Conservation (phyloP, 1,140 invertebrate species). For the Zaprionus ghesquierei region DNA sequence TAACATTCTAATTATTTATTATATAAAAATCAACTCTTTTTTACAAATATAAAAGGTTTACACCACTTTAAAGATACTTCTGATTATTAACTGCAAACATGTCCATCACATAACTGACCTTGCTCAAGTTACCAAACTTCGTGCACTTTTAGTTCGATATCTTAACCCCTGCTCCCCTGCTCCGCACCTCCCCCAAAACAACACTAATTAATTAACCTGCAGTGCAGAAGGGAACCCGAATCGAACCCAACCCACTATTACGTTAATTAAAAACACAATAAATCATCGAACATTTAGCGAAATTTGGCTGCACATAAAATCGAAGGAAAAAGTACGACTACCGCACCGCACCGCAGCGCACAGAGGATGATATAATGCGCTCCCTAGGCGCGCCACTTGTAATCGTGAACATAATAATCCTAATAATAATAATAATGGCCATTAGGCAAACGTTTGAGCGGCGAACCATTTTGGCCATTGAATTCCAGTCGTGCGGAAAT, state of each 20-base stretch:
- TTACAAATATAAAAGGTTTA: too few species aligned
- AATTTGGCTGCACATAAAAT: slow-evolving; percentile 33
- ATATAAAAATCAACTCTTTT: too few species aligned
- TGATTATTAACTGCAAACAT: too few species aligned
- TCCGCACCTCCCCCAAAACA: background rate
- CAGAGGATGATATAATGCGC: slow-evolving; percentile 32
- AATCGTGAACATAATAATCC: slow-evolving; percentile 72
- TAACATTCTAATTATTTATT: too few species aligned
- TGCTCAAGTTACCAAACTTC: too few species aligned
- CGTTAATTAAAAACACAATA: slow-evolving; percentile 66
- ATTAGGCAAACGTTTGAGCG: too few species aligned
- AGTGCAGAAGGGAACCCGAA: background rate
- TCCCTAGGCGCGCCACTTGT: slow-evolving; percentile 25
- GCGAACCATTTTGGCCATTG: slow-evolving; percentile 69
- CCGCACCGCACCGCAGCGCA: too few species aligned
- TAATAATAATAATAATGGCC: too few species aligned
- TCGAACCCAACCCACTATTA: background rate
- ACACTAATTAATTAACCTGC: slow-evolving; percentile 45
- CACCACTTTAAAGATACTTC: too few species aligned
- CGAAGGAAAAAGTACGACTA: too few species aligned
- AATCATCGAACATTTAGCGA: slow-evolving; percentile 56
- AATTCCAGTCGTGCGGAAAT: slow-evolving; percentile 75
- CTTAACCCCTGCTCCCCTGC: too few species aligned
- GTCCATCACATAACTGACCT: too few species aligned
- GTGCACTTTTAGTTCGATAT: slow-evolving; percentile 4